phyloP scores from a whole-genome alignment of 2,113 vertebrate genomes.

The Puntigrus tetrazona region DNA sequence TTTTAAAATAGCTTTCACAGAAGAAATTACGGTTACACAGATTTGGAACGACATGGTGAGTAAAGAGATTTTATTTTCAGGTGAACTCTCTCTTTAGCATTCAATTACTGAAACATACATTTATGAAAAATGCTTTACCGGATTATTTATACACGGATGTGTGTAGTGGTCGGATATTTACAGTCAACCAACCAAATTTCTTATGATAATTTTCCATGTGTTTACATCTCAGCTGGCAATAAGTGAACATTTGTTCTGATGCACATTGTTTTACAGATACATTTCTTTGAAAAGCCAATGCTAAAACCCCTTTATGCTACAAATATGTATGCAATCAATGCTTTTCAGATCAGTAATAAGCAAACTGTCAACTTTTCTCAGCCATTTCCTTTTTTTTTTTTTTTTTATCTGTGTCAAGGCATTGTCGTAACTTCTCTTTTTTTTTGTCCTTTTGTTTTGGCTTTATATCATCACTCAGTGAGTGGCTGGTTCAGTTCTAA shows the following conservation, averaged over 20 bases:
- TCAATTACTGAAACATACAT: slow-evolving; percentile 1
- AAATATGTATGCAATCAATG: slow-evolving; percentile 39
- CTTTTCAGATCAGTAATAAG: slow-evolving; percentile 12
- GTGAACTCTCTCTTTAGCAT: neutral
- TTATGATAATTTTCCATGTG: slow-evolving; percentile 23
- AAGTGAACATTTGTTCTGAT: slow-evolving; percentile 36
- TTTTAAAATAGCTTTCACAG: slow-evolving; percentile 8
- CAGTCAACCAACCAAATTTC: slow-evolving; percentile 31
- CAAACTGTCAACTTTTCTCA: slow-evolving; percentile 16
- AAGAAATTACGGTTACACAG: neutral
- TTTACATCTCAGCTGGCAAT: slow-evolving; percentile 49
- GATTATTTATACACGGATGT: slow-evolving; percentile 43
- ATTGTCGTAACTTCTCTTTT: slow-evolving; percentile 11
- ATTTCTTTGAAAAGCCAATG: slow-evolving; percentile 43
- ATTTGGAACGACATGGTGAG: neutral
- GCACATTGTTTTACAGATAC: slow-evolving; percentile 35
- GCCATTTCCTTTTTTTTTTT: slow-evolving; percentile 10
- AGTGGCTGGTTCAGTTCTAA: slow-evolving; percentile 42
- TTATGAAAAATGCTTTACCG: slow-evolving; percentile 30
- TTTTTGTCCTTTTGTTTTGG: slow-evolving; percentile 39
- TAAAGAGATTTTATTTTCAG: neutral
- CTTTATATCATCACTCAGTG: slow-evolving; percentile 27
- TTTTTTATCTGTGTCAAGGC: slow-evolving; percentile 8
- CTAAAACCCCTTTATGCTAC: slow-evolving; percentile 37
- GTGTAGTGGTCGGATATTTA: slow-evolving; percentile 40